phyloP scores from a whole-genome alignment of 2,888 invertebrate species.

The Pollenia griseotomentosa region DNA sequence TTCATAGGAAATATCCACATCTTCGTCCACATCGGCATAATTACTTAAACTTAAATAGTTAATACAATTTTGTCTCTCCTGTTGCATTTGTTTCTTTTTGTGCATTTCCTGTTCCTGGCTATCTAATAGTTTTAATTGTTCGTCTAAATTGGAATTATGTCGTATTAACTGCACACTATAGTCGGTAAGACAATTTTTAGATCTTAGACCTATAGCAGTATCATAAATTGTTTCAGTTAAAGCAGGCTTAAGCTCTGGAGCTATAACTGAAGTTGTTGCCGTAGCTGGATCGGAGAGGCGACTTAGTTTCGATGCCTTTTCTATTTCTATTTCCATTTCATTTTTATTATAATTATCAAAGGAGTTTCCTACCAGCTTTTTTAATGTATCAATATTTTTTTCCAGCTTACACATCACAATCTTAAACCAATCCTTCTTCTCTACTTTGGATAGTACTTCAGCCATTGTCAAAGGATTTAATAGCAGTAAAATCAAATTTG shows the following conservation, averaged over 20 bases:
- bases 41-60: constrained; percentile 53
- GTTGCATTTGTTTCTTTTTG: constrained; percentile 71
- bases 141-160: constrained; percentile 82
- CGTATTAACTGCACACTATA: constrained; percentile 80
- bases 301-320: constrained; percentile 12
- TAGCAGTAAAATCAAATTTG: constrained; percentile 81
- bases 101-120: constrained; percentile 82
- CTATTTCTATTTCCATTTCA: constrained; percentile 20
- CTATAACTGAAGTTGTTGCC: neutral
- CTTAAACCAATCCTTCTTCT: constrained; percentile 74
- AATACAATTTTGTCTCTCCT: neutral
- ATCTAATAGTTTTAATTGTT: constrained; percentile 82
- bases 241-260: neutral
- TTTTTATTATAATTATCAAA: constrained; percentile 75
- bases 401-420: constrained; percentile 81
- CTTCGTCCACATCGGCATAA: constrained; percentile 73
- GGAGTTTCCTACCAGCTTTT: constrained; percentile 81
- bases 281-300: neutral
- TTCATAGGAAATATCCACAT: constrained; percentile 74
- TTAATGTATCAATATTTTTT: constrained; percentile 82
- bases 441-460: constrained; percentile 75
- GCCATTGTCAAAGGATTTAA: constrained; percentile 81
- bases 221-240: too few species aligned
- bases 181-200: constrained; percentile 63
- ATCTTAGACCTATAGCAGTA: too few species aligned